Percentiles rank a stretch among this genome's conserved stretches.
Evolutionary conservation across 2,888 invertebrate genomes (phyloP).

Genomic region (Eubasilissa splendida): DNA sequence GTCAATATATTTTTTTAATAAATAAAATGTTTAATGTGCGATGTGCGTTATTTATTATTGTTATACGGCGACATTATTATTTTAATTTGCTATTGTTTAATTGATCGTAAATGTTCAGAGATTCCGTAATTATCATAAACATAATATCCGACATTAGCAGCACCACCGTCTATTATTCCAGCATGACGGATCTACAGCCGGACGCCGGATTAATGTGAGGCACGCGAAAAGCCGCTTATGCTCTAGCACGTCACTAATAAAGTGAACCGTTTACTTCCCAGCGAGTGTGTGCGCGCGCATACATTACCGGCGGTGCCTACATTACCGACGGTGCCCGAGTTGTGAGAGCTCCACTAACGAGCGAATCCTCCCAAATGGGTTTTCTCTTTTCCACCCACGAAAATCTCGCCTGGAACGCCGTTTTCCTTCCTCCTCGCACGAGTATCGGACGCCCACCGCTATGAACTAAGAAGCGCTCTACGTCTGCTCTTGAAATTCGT

Average conservation of each 20-base stretch:
- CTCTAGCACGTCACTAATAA: slow-evolving; percentile 48
- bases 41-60: no score
- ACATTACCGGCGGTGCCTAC: slow-evolving; percentile 41
- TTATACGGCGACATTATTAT: no score
- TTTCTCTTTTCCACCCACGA: slow-evolving; percentile 49
- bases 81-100: no score
- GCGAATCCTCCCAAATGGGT: slow-evolving; percentile 40
- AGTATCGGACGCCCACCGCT: slow-evolving; percentile 41
- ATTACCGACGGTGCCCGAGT: slow-evolving; percentile 39
- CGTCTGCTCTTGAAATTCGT: slow-evolving; percentile 49
- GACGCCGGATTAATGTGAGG: slow-evolving; percentile 11
- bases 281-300: slow-evolving; percentile 54
- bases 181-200: no score
- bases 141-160: no score
- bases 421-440: slow-evolving; percentile 42
- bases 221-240: slow-evolving; percentile 33
- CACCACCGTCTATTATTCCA: no score
- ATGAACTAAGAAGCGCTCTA: slow-evolving; percentile 35
- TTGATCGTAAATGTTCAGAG: no score
- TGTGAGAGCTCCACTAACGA: slow-evolving; percentile 40
- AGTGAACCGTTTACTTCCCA: slow-evolving; percentile 51
- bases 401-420: slow-evolving; percentile 12
- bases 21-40: no score
- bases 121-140: no score
- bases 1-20: no score